Conservation (phyloP, 2,888 invertebrate genomes). For the Drosophila fungiperda region DNA sequence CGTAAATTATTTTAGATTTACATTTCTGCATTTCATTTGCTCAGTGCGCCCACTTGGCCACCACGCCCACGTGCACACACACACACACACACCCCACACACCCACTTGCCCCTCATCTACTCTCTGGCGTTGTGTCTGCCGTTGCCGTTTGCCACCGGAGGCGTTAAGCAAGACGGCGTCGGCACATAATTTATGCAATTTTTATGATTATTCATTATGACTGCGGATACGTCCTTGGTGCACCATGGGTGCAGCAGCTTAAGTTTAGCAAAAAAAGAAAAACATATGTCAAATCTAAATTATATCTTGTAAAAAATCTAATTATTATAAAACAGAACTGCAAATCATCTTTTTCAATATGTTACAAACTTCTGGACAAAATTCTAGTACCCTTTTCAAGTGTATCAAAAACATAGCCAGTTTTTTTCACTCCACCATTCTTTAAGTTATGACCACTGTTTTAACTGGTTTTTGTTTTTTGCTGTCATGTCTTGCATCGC, state of each 20-base stretch:
- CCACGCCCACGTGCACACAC: not conserved
- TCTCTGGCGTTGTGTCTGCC: slow-evolving; percentile 15
- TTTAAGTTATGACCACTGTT: slow-evolving; percentile 48
- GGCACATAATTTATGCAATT: slow-evolving; percentile 79
- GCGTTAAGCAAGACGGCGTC: slow-evolving; percentile 76
- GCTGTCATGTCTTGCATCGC: slow-evolving; percentile 53
- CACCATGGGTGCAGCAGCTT: slow-evolving; percentile 31
- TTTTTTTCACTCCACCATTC: not conserved
- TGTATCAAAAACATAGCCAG: not conserved
- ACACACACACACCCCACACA: not conserved
- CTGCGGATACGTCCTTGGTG: slow-evolving; percentile 43
- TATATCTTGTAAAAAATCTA: not conserved
- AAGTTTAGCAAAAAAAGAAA: not conserved
- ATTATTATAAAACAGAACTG: not conserved
- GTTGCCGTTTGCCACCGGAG: slow-evolving; percentile 59
- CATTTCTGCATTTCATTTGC: slow-evolving; percentile 82
- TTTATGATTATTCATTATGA: slow-evolving; percentile 81
- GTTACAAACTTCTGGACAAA: not conserved
- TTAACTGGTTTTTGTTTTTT: slow-evolving; percentile 7
- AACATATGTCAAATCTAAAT: not conserved
- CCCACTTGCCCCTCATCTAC: not conserved
- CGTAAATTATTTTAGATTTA: slow-evolving; percentile 83
- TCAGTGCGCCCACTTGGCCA: slow-evolving; percentile 45
- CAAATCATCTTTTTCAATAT: not conserved
- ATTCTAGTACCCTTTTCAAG: not conserved